A percentile compares a stretch with the other conserved stretches of the same genome.
Conservation (phyloP, 2,888 invertebrate species). For the Amblyjoppa fuscipennis region DNA sequence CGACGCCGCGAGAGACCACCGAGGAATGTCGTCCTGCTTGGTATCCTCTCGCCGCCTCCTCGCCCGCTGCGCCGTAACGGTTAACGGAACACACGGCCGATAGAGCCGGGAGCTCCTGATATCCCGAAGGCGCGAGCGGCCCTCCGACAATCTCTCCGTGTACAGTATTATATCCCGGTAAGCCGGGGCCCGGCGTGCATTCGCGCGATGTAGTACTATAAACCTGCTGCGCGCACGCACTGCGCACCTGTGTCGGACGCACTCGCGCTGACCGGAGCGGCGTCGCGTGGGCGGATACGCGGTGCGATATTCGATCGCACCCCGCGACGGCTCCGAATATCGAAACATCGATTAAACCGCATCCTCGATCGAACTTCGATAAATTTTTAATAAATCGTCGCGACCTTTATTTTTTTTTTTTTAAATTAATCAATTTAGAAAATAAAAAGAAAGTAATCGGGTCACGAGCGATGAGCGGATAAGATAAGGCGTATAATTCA, state of each 20-base stretch:
- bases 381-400: background rate
- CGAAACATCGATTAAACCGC: background rate
- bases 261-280: conserved; percentile 44
- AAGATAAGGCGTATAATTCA: background rate
- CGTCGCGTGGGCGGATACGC: conserved; percentile 63
- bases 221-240: conserved; percentile 44
- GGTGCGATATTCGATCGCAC: conserved; percentile 49
- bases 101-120: conserved; percentile 69
- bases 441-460: background rate
- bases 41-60: conserved; percentile 64
- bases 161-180: background rate
- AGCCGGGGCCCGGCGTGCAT: background rate
- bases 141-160: conserved; percentile 16
- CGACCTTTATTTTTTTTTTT: background rate
- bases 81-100: conserved; percentile 73
- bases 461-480: background rate
- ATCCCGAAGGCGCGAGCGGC: conserved; percentile 75
- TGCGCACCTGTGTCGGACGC: conserved; percentile 63
- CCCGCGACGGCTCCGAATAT: background rate
- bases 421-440: background rate
- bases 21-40: conserved; percentile 80
- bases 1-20: conserved; percentile 67
- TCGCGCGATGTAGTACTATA: conserved; percentile 28
- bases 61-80: conserved; percentile 76
- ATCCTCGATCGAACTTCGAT: background rate